These are phyloP conservation scores for Microtus montanus DNA, from an alignment of 2,113 vertebrate species.

Conservation along the genomic window DNA sequence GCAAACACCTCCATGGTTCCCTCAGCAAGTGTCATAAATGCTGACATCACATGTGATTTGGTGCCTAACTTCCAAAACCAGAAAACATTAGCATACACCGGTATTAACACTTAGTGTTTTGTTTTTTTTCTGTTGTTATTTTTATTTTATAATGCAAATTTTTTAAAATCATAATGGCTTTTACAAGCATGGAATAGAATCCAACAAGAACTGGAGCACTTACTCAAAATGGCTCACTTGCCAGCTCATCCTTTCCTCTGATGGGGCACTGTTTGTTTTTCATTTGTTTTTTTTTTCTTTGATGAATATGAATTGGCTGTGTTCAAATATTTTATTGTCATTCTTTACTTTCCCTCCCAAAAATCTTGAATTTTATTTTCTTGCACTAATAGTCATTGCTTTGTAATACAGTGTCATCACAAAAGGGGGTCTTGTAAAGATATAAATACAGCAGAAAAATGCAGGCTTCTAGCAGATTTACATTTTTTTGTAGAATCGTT, in stretches of 20 bases:
- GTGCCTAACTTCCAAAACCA: constrained; percentile 44
- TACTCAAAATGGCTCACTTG: not conserved
- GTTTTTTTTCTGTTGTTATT: not conserved
- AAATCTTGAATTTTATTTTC: not conserved
- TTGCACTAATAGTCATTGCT: not conserved
- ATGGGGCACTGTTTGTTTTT: not conserved
- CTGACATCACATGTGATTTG: constrained; percentile 57
- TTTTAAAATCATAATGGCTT: not conserved
- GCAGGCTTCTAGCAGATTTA: not conserved
- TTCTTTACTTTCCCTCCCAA: not conserved
- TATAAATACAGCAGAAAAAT: not conserved
- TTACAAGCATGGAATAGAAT: not conserved
- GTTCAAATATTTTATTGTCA: not conserved
- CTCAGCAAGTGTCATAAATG: constrained; percentile 51
- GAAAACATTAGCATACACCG: constrained; percentile 12
- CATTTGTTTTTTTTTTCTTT: not conserved
- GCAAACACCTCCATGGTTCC: constrained; percentile 55
- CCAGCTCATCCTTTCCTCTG: not conserved
- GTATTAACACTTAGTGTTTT: not conserved
- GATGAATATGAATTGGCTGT: not conserved
- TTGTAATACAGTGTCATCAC: not conserved
- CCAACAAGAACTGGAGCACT: accelerated
- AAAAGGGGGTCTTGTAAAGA: not conserved
- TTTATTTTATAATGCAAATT: not conserved
- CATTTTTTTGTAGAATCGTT: constrained; percentile 2